A percentile compares a stretch with the other conserved stretches of the same genome.
Evolutionary conservation across 2,888 invertebrate genomes (phyloP).

Genomic region (Trisateles emortualis): DNA sequence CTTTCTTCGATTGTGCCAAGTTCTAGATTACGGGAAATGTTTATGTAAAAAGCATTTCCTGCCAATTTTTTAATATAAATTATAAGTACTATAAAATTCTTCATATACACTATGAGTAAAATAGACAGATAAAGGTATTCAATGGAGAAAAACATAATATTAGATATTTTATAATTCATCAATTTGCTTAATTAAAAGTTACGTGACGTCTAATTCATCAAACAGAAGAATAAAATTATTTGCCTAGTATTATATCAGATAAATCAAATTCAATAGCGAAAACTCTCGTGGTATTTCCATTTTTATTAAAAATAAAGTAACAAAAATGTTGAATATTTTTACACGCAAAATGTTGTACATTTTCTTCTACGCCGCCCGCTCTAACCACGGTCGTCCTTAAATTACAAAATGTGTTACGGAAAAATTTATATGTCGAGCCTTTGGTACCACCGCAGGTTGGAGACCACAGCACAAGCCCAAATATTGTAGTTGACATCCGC

Average conservation of each 20-base stretch:
- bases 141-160: too few relatives aligned
- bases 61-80: neutral
- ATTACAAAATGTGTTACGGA: conserved; percentile 35
- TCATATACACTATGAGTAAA: too few relatives aligned
- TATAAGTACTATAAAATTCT: too few relatives aligned
- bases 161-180: too few relatives aligned
- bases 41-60: neutral
- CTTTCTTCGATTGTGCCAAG: neutral
- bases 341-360: conserved; percentile 10
- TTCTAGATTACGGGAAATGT: neutral
- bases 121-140: too few relatives aligned
- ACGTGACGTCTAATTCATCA: too few relatives aligned
- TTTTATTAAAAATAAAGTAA: conserved; percentile 1
- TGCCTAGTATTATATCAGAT: too few relatives aligned
- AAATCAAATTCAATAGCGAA: too few relatives aligned
- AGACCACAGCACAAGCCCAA: conserved; percentile 29
- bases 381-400: conserved; percentile 12
- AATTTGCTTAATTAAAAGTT: too few relatives aligned
- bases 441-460: conserved; percentile 18
- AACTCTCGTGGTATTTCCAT: neutral
- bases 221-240: too few relatives aligned
- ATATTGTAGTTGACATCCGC: conserved; percentile 33
- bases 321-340: neutral
- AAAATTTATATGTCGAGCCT: conserved; percentile 39
- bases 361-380: conserved; percentile 12